Evolutionary conservation across 2,888 invertebrate genomes (phyloP).

Genomic region (Melanotus villosus): DNA sequence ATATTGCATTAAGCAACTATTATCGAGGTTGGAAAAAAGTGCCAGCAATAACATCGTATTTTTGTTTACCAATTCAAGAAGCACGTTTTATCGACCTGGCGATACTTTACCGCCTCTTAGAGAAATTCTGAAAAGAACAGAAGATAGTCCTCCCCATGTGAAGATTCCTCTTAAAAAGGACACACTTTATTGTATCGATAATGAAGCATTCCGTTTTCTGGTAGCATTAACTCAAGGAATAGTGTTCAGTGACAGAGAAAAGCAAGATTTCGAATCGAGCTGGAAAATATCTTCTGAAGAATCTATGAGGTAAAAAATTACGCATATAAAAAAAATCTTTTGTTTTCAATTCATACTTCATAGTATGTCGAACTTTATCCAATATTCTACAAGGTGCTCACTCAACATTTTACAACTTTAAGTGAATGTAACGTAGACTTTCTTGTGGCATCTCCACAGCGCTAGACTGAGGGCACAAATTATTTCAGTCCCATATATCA

Average conservation of each 20-base stretch:
- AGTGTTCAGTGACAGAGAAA: neutral
- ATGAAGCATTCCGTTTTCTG: slow-evolving; percentile 33
- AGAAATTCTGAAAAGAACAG: slow-evolving; percentile 27
- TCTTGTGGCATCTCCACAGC: too few species aligned
- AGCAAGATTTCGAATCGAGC: neutral
- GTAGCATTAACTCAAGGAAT: neutral
- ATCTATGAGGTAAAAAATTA: neutral
- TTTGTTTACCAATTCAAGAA: slow-evolving; percentile 45
- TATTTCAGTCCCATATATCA: too few species aligned
- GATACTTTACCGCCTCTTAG: slow-evolving; percentile 43
- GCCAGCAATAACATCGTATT: slow-evolving; percentile 47
- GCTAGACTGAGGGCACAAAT: too few species aligned
- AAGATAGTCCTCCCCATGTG: slow-evolving; percentile 19
- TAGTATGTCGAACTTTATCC: too few species aligned
- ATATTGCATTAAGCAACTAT: slow-evolving; percentile 47
- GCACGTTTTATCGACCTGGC: slow-evolving; percentile 45
- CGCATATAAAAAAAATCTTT: neutral
- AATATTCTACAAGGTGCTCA: too few species aligned
- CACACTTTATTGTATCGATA: slow-evolving; percentile 46
- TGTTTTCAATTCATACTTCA: neutral
- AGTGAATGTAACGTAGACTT: too few species aligned
- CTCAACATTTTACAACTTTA: too few species aligned
- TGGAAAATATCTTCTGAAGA: neutral
- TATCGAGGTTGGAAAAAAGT: slow-evolving; percentile 42
- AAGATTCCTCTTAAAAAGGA: slow-evolving; percentile 26